Evolutionary conservation across 2,113 vertebrate species (phyloP), one percentile per base, ranked within the genome.

Genomic region (Oncorhynchus tshawytscha): DNA sequence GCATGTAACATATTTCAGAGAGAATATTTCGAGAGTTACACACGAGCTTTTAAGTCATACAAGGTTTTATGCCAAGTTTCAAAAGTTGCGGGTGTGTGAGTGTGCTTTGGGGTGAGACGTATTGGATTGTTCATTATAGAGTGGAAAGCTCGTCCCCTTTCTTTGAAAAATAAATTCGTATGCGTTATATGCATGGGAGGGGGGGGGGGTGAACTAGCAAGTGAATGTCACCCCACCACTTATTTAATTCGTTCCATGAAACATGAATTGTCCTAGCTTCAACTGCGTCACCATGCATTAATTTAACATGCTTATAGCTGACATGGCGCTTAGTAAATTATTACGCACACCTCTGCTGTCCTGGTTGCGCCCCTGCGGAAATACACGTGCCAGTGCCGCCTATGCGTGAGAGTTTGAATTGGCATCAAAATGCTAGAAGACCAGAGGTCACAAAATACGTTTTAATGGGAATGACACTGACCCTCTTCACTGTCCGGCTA

Each of bases 361-460:
- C 70, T 66, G 74, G 25, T 70, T 66, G 66, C 72, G 20, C 72
- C 85, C 48, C 71, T 90, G 88, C 80, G 84, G 89, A 89, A 87
- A 88, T 87, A 88, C 88, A 91, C 88, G 82, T 70, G 67, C 83
- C 51, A 78, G 74, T 79, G 81, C 73, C 1, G 73, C 70, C 70
- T 79, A 73, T 69, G 79, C 74, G 70, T 73, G 71, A 67, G 80
- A 85, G 81, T 82, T 84, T 78, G 81, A 81, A 76, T 48, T 64
- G 39, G 54, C 67, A 71, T 49, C 5, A 22, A n/a, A 18, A 65
- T 54, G 76, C 79, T 74, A 71, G 65, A 16, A 64, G 54, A 62
- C 59, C 20, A 62, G n/a, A 22, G 39, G 39, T 54, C 51, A 18
- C 13, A 24, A 57, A n/a, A 62, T 62, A 1, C n/a, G 59, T 22